Conservation (phyloP, 2,888 invertebrate genomes). For the Agrypnus murinus region DNA sequence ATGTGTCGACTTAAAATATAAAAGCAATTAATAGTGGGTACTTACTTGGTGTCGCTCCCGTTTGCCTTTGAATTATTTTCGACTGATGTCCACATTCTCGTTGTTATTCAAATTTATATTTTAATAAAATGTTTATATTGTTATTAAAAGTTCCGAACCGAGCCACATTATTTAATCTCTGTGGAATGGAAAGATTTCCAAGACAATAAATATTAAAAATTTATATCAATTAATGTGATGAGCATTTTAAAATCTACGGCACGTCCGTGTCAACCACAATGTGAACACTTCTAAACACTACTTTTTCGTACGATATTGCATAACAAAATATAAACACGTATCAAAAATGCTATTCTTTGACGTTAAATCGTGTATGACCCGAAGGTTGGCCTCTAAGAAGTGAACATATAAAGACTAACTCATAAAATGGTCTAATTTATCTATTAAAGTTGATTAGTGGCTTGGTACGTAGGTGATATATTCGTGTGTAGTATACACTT, state of each 20-base stretch:
- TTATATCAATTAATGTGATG: slow-evolving; percentile 1
- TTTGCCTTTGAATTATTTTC: slow-evolving; percentile 33
- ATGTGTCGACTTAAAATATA: too few species aligned
- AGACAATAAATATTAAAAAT: neutral
- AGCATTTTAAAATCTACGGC: neutral
- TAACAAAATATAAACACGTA: slow-evolving; percentile 16
- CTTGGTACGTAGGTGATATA: slow-evolving; percentile 53
- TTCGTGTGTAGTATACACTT: slow-evolving; percentile 36
- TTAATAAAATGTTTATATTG: neutral
- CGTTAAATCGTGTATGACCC: slow-evolving; percentile 34
- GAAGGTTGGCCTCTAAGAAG: slow-evolving; percentile 39
- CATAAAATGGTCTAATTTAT: slow-evolving; percentile 67
- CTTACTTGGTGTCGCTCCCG: slow-evolving; percentile 34
- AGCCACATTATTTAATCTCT: slow-evolving; percentile 7
- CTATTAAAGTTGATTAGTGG: slow-evolving; percentile 70
- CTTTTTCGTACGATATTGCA: slow-evolving; percentile 10
- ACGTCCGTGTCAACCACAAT: slow-evolving; percentile 14
- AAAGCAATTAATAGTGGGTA: neutral
- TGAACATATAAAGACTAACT: slow-evolving; percentile 43
- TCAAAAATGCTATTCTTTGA: slow-evolving; percentile 22
- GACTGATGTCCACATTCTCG: slow-evolving; percentile 30
- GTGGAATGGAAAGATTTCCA: neutral
- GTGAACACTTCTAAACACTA: neutral
- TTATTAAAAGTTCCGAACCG: too few species aligned
- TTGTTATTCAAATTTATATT: neutral